Evolutionary conservation across 2,797 vertebrate genomes (phyloP), one percentile per base, ranked within the genome.

Genomic region (Macropodus opercularis): DNA sequence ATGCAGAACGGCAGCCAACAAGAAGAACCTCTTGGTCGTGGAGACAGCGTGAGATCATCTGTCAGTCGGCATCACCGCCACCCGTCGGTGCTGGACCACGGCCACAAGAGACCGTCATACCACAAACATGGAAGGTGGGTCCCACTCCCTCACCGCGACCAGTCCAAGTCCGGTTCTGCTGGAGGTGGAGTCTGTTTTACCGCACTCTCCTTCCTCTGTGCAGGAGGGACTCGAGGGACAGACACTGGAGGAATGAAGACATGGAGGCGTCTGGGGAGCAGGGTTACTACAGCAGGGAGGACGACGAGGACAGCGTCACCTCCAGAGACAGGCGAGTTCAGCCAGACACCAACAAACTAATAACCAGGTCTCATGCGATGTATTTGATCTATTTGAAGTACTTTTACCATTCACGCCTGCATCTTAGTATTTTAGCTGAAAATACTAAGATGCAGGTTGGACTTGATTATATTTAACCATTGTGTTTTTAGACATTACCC

Each of bases 271-370:
- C 61, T 0, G 79, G 79, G 2, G 84, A 89, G 54, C 84, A 83
- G 2, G 85, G 76, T 6, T 85, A 88, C 70, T 86, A 85, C 69
- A 91, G 86, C 83, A 65, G 85, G 22, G 92, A 92, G 3, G 93
- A 93, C 17, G 90, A 92, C 44, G 67, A 57, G 0, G 90, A 91
- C 49, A 90, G 83, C 62, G 35, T 87, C 14, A 61, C 48, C 15
- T 85, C 88, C 42, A 79, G 63, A 89, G 27, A 86, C 41, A 87
- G 84, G 77, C 89, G n/a, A n/a, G n/a, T n/a, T n/a, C n/a, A n/a
- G n/a, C n/a, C n/a, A n/a, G n/a, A n/a, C n/a, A n/a, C n/a, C n/a
- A n/a, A n/a, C n/a, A n/a, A n/a, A n/a, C n/a, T n/a, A n/a, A n/a
- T n/a, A n/a, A n/a, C n/a, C n/a, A n/a, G n/a, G n/a, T n/a, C n/a